Conservation (phyloP, 1,140 invertebrate genomes). For the Caenorhabditis latens region DNA sequence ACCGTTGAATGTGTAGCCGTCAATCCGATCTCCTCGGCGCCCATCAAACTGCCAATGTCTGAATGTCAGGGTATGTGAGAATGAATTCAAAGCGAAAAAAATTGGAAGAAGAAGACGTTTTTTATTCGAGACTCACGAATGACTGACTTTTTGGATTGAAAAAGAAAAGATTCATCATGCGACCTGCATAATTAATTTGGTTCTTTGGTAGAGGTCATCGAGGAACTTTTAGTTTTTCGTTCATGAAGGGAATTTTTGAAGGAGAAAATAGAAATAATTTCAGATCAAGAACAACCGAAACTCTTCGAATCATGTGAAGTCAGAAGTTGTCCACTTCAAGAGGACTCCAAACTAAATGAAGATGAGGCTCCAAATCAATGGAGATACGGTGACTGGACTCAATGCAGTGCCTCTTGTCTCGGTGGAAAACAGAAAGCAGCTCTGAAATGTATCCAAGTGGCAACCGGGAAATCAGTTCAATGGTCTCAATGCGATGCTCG, state of each 20-base stretch:
- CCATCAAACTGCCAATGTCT: conserved; percentile 72
- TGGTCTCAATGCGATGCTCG: conserved; percentile 87
- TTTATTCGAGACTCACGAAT: conserved; percentile 21
- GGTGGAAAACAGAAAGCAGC: conserved; percentile 90
- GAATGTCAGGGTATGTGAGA: conserved; percentile 71
- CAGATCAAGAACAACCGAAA: conserved; percentile 65
- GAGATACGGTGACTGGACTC: conserved; percentile 82
- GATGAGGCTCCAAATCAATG: conserved; percentile 75
- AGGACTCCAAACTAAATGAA: conserved; percentile 55
- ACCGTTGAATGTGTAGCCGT: conserved; percentile 83
- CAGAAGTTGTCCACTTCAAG: conserved; percentile 60
- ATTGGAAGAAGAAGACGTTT: neutral
- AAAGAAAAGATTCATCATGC: conserved; percentile 3
- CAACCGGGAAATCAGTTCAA: conserved; percentile 86
- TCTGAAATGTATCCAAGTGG: conserved; percentile 89
- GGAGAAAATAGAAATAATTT: neutral
- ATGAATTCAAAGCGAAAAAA: neutral
- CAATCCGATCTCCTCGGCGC: conserved; percentile 68
- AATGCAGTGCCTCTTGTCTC: conserved; percentile 92
- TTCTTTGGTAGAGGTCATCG: conserved; percentile 18
- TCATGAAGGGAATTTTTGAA: neutral
- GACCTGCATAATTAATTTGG: conserved; percentile 33
- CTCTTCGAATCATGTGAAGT: conserved; percentile 74
- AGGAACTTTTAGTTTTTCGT: neutral
- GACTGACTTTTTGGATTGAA: neutral